Evolutionary conservation across 1,140 invertebrate genomes (phyloP).

Genomic region (Drosophila insularis): DNA sequence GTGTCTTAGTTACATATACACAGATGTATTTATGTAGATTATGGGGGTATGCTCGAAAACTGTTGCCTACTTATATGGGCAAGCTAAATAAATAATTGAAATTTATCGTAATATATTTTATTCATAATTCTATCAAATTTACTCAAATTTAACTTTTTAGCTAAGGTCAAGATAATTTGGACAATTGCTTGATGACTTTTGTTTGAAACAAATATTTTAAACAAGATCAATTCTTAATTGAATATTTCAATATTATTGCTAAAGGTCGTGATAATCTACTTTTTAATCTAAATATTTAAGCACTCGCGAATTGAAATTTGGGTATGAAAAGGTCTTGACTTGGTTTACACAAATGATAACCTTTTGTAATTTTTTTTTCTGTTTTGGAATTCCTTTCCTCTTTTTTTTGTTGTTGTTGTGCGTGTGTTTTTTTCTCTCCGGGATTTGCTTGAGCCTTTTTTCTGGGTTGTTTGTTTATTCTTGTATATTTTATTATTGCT

Average conservation of each 20-base stretch:
- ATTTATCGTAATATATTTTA: too few relatives aligned
- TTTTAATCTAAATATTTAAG: too few relatives aligned
- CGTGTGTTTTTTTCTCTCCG: constrained; percentile 27
- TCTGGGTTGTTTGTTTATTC: constrained; percentile 8
- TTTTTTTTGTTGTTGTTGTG: constrained; percentile 49
- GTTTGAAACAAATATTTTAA: too few relatives aligned
- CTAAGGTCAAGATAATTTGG: neutral
- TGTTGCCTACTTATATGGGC: neutral
- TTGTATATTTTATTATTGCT: constrained; percentile 74
- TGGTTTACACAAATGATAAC: neutral
- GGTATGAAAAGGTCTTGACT: neutral
- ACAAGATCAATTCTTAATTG: too few relatives aligned
- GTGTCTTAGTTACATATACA: neutral
- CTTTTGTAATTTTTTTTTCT: neutral
- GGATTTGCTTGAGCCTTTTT: constrained; percentile 23
- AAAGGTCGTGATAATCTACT: too few relatives aligned
- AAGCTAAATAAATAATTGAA: neutral
- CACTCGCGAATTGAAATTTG: neutral
- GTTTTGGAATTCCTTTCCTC: neutral
- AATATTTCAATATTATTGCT: too few relatives aligned
- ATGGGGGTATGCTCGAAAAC: constrained; percentile 2
- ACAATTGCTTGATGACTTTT: too few relatives aligned
- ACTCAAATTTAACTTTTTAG: too few relatives aligned
- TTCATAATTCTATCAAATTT: too few relatives aligned
- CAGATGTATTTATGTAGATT: neutral